Base-by-base conservation (phyloP, 2,113 vertebrate species). In the Pipa parva region DNA sequence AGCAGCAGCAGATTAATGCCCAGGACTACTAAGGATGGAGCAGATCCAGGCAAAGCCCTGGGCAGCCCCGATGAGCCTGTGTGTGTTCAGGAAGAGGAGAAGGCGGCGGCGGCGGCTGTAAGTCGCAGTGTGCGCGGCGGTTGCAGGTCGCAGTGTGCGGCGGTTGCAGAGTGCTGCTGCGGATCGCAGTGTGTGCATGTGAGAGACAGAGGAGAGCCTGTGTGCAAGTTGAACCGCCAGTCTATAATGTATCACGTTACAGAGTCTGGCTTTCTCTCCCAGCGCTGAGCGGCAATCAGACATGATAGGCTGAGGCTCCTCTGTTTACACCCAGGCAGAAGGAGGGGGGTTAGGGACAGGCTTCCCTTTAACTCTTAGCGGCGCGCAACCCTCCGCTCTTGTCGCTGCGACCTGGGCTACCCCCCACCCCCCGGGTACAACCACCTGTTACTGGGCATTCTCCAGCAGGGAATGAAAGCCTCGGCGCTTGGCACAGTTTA, bases 181-280 rank as follows among this genome's bases (percentile, higher is more conserved):
- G 79, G 82, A 77, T 65, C 42, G 81, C 72, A 21, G 28, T 72
- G 61, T 65, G 56, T 37, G 33, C 77, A 73, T 73, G 76, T 79
- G 82, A 84, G 83, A 75, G 83, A 82, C 82, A 76, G 82, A 83
- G 78, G 81, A 80, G 75, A 74, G 85, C 82, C 78, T 79, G 57
- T 10, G 51, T 75, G 85, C 84, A 81, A 89, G 81, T 87, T 84
- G 87, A 87, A 84, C 20, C 7, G 8, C 63, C 73, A 81, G 88
- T 89, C 89, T 83, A 85, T 83, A 84, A 83, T 80, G 88, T 81
- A 85, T 92, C 90, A 76, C 80, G 87, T 92, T 91, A 87, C 91
- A 80, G 83, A 84, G 89, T 84, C 90, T 80, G 89, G 88, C 88
- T 65, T 68, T 68, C 75, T 82, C 88, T 86, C 72, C 79, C 71